Percentiles rank a stretch among this genome's conserved stretches.
Evolutionary conservation across 2,888 invertebrate species (phyloP).

Genomic region (Galerucella calmariensis): DNA sequence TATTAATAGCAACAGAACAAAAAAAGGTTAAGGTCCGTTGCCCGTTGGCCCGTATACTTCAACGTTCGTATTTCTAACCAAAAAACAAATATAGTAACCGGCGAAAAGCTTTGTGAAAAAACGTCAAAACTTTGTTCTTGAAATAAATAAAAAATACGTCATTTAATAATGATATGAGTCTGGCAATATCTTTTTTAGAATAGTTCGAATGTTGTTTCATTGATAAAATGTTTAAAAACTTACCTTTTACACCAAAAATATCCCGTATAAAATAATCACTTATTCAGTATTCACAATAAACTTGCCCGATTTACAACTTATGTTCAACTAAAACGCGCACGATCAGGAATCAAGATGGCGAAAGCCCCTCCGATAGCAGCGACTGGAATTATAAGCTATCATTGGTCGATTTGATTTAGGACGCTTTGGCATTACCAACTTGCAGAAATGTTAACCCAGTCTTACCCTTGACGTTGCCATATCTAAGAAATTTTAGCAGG

Average conservation of each 20-base stretch:
- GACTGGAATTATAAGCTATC: conserved; percentile 47
- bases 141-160: conserved; percentile 12
- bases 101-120: conserved; percentile 10
- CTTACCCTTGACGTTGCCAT: conserved; percentile 29
- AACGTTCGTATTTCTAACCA: conserved; percentile 13
- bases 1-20: conserved; percentile 7
- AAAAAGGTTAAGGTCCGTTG: background rate
- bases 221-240: conserved; percentile 43
- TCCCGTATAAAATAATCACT: conserved; percentile 55
- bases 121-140: conserved; percentile 9
- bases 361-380: conserved; percentile 52
- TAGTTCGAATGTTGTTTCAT: conserved; percentile 41
- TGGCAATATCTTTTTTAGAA: background rate
- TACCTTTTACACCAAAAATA: conserved; percentile 52
- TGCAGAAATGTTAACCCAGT: conserved; percentile 44
- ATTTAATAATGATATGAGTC: too few relatives aligned
- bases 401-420: conserved; percentile 58
- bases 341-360: conserved; percentile 62
- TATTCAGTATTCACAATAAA: conserved; percentile 48
- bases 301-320: conserved; percentile 55
- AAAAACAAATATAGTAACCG: conserved; percentile 16
- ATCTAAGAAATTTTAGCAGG: background rate
- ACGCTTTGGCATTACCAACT: conserved; percentile 57
- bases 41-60: too few relatives aligned
- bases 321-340: conserved; percentile 61